Evolutionary conservation across 2,113 vertebrate genomes (phyloP).

Genomic region (Periophthalmodon schlosseri): DNA sequence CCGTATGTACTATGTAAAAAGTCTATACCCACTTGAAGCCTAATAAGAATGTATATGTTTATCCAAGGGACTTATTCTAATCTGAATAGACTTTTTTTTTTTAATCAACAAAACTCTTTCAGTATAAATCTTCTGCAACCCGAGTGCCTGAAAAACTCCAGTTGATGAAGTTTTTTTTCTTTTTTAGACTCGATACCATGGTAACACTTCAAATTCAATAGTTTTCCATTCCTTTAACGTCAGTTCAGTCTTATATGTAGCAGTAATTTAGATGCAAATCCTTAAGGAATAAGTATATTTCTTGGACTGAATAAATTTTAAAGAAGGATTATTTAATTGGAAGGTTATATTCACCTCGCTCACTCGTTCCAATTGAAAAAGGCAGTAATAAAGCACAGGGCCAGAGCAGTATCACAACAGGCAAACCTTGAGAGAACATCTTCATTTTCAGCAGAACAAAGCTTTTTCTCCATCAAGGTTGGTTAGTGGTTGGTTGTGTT

Average conservation of each 20-base stretch:
- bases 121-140: neutral
- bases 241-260: slow-evolving; percentile 14
- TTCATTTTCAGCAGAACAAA: neutral
- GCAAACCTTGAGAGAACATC: slow-evolving; percentile 7
- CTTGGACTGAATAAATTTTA: slow-evolving; percentile 26
- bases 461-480: neutral
- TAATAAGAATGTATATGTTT: neutral
- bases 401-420: slow-evolving; percentile 15
- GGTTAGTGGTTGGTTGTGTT: neutral
- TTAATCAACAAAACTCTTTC: too few species aligned
- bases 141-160: neutral
- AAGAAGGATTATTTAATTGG: slow-evolving; percentile 21
- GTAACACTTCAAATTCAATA: neutral
- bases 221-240: neutral
- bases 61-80: too few species aligned
- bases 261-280: neutral
- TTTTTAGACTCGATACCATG: neutral
- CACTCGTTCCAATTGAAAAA: slow-evolving; percentile 40
- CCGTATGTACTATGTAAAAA: too few species aligned
- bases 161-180: neutral
- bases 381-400: slow-evolving; percentile 32
- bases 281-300: slow-evolving; percentile 14
- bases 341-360: slow-evolving; percentile 23
- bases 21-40: neutral
- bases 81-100: too few species aligned